Evolutionary conservation across 1,140 invertebrate genomes (phyloP).

Genomic region (Conus ventricosus): DNA sequence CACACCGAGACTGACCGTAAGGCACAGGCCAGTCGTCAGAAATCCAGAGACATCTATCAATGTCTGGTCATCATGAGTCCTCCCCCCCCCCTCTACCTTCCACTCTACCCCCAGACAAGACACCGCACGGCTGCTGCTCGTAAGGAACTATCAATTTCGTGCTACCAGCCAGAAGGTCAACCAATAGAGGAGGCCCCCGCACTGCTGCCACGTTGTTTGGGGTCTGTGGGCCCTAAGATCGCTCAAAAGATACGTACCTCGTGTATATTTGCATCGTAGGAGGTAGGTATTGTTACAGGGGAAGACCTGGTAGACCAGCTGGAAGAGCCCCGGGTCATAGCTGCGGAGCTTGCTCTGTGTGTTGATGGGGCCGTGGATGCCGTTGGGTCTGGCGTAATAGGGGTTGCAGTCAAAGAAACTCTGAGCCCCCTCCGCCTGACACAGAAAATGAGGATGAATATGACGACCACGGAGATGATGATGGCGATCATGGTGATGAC

Average conservation of each 20-base stretch:
- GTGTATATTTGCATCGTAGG: conserved; percentile 50
- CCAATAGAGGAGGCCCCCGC: no score
- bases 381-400: conserved; percentile 53
- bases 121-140: no score
- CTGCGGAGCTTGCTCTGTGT: conserved; percentile 51
- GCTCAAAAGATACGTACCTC: conserved; percentile 27
- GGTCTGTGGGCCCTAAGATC: no score
- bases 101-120: no score
- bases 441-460: conserved; percentile 10
- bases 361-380: conserved; percentile 55
- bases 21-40: no score
- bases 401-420: conserved; percentile 61
- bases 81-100: no score
- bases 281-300: conserved; percentile 62
- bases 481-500: neutral
- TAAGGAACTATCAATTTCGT: no score
- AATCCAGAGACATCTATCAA: no score
- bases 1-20: no score
- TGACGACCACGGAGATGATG: conserved; percentile 11
- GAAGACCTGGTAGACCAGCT: conserved; percentile 54
- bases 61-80: no score
- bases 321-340: conserved; percentile 58
- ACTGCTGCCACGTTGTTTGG: no score
- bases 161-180: no score
- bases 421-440: conserved; percentile 61